Conservation (phyloP, 2,113 vertebrate species). For the Tetraodon nigroviridis region DNA sequence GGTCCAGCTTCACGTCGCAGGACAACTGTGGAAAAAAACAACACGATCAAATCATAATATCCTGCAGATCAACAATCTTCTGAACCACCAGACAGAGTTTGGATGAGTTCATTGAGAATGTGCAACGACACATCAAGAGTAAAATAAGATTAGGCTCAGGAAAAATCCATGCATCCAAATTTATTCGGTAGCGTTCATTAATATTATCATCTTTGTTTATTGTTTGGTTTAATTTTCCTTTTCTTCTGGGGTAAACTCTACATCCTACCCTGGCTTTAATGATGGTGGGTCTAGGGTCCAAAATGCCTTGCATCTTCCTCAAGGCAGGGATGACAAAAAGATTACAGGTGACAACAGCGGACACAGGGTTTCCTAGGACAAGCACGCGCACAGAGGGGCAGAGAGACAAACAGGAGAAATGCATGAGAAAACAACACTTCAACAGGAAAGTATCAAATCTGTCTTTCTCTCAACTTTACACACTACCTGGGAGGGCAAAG, state of each 20-base stretch:
- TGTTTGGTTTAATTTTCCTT: background rate
- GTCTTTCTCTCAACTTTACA: slow-evolving; percentile 77
- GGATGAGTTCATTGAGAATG: background rate
- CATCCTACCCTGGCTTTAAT: slow-evolving; percentile 96
- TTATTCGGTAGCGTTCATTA: too few relatives aligned
- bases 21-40: slow-evolving; percentile 82
- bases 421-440: slow-evolving; percentile 60
- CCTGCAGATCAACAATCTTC: background rate
- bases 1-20: slow-evolving; percentile 98
- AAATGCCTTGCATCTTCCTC: slow-evolving; percentile 99
- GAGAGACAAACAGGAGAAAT: slow-evolving; percentile 26
- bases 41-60: background rate
- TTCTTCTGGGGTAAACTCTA: slow-evolving; percentile 2
- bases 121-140: too few relatives aligned
- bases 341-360: slow-evolving; percentile 98
- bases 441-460: slow-evolving; percentile 33
- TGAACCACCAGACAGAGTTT: background rate
- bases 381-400: slow-evolving; percentile 17
- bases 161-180: too few relatives aligned
- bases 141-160: too few relatives aligned
- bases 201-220: too few relatives aligned
- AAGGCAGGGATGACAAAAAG: slow-evolving; percentile 98
- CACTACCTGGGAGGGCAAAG: slow-evolving; percentile 98
- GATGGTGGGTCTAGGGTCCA: slow-evolving; percentile 98
- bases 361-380: slow-evolving; percentile 92